Percentiles rank a stretch among this genome's conserved stretches.
Evolutionary conservation across 2,888 invertebrate species (phyloP).

Genomic region (Lasioglossum lativentre): DNA sequence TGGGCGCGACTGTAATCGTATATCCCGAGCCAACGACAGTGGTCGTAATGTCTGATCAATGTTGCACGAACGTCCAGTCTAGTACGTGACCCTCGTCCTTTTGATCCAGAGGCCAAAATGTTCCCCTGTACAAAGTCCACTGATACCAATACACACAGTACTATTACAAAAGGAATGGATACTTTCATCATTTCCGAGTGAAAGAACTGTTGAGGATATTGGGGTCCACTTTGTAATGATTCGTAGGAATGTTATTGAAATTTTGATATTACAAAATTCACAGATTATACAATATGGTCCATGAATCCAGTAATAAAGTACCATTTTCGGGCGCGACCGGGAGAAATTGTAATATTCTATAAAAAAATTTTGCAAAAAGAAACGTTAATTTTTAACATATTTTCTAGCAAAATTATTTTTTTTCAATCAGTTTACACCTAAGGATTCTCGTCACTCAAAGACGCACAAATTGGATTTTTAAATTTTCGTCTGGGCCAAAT

Average conservation of each 20-base stretch:
- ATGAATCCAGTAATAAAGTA: no score
- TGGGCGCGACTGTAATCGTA: constrained; percentile 62
- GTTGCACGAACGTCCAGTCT: constrained; percentile 71
- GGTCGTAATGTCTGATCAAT: constrained; percentile 73
- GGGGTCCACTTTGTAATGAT: not conserved
- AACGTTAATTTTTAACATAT: no score
- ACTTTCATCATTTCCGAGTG: not conserved
- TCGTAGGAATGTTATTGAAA: not conserved
- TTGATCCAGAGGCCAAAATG: constrained; percentile 44
- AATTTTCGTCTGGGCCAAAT: no score
- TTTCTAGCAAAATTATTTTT: no score
- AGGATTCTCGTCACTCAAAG: no score
- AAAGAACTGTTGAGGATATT: not conserved
- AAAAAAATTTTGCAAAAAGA: no score
- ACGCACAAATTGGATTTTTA: no score
- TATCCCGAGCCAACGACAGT: constrained; percentile 52
- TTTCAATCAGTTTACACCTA: no score
- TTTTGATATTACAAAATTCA: not conserved
- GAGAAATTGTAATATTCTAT: no score
- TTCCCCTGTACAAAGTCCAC: not conserved
- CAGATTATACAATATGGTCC: not conserved
- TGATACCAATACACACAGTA: not conserved
- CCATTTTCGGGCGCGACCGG: no score
- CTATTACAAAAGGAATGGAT: not conserved
- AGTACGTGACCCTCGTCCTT: constrained; percentile 62